These are phyloP conservation scores for Conus betulinus DNA, from an alignment of 1,140 invertebrate species.

Conservation along the genomic window DNA sequence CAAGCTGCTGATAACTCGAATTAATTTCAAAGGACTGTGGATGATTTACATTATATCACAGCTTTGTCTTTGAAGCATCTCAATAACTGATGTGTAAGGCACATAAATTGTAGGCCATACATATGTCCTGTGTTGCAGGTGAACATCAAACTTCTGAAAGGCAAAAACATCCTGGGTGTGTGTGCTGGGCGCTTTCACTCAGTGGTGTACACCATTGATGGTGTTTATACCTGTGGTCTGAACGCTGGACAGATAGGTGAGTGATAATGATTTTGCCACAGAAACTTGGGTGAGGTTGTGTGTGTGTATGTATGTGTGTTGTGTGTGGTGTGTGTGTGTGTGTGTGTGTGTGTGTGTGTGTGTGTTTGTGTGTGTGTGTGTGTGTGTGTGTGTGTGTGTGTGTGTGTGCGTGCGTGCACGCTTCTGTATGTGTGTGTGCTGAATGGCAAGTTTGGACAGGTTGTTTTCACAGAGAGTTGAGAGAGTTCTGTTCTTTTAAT, in stretches of 20 bases:
- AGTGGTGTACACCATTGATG: conserved; percentile 80
- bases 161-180: conserved; percentile 76
- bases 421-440: too few species aligned
- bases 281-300: neutral
- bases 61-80: too few species aligned
- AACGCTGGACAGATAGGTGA: conserved; percentile 85
- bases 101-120: too few species aligned
- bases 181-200: conserved; percentile 82
- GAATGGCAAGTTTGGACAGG: too few species aligned
- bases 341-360: neutral
- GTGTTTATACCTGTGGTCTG: conserved; percentile 83
- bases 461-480: too few species aligned
- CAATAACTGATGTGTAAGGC: too few species aligned
- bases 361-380: too few species aligned
- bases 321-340: neutral
- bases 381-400: neutral
- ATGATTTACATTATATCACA: too few species aligned
- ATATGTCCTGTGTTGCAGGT: conserved; percentile 55
- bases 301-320: too few species aligned
- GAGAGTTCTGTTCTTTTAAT: too few species aligned
- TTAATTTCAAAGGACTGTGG: too few species aligned
- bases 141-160: conserved; percentile 65
- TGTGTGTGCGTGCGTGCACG: neutral
- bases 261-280: neutral
- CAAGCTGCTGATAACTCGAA: too few species aligned